Conservation (phyloP, 30 jellyfish, hydroid and myxozoan genomes). For the Catostylus mosaicus region DNA sequence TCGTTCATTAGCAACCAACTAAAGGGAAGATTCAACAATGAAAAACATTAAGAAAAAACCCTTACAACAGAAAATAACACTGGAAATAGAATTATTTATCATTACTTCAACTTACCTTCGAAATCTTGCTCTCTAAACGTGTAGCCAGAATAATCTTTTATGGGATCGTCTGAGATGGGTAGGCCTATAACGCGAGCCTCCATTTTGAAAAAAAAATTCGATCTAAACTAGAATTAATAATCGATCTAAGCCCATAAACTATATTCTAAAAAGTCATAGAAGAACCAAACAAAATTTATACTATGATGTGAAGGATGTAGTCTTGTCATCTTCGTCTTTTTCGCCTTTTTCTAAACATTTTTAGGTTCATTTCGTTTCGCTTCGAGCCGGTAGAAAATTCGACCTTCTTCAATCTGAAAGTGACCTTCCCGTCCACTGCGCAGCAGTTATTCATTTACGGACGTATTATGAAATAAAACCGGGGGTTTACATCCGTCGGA, state of each 20-base stretch:
- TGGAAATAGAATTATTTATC: not conserved
- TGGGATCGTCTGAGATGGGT: slow-evolving; percentile 68
- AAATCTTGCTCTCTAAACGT: slow-evolving; percentile 72
- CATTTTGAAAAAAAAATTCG: slow-evolving; percentile 21
- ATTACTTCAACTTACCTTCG: slow-evolving; percentile 62
- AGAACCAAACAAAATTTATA: slow-evolving; percentile 88
- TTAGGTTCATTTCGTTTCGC: not conserved
- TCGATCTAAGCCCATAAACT: slow-evolving; percentile 4
- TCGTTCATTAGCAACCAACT: not conserved
- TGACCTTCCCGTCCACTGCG: slow-evolving; percentile 18
- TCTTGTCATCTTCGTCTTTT: slow-evolving; percentile 68
- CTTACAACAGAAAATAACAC: not conserved
- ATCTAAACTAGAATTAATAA: not conserved
- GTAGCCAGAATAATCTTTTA: slow-evolving; percentile 57
- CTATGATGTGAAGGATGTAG: slow-evolving; percentile 94
- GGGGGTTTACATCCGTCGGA: not conserved
- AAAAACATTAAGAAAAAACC: not conserved
- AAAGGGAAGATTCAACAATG: not conserved
- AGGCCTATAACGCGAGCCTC: slow-evolving; percentile 30
- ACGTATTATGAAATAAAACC: not conserved
- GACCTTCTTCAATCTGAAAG: not conserved
- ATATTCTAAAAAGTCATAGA: slow-evolving; percentile 84
- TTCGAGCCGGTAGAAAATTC: not conserved
- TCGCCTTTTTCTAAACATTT: slow-evolving; percentile 3
- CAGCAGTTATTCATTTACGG: not conserved